A percentile compares a stretch with the other conserved stretches of the same genome.
phyloP scores from a whole-genome alignment of 2,113 vertebrate genomes.

The Melanocharis versteri region DNA sequence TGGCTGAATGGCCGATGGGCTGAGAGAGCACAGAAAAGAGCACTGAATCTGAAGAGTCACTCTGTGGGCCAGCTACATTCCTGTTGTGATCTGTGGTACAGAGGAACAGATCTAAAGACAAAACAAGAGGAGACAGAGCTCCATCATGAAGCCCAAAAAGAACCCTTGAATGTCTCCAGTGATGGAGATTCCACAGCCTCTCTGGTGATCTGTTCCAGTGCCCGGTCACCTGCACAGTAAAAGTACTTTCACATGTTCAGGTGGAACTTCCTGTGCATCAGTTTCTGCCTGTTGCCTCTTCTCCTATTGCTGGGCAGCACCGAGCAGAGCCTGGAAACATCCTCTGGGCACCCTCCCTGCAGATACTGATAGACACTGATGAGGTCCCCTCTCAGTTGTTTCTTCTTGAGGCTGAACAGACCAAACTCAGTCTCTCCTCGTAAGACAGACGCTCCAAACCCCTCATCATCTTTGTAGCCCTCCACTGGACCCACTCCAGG shows the following conservation, averaged over 20 bases:
- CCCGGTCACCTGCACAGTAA: background rate
- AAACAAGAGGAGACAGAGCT: background rate
- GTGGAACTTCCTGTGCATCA: too few species aligned
- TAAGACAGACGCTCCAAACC: background rate
- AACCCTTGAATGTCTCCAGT: background rate
- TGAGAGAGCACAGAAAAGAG: background rate
- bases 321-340: background rate
- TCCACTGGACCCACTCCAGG: background rate
- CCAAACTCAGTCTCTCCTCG: background rate
- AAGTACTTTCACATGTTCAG: background rate
- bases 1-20: background rate
- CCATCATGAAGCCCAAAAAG: background rate
- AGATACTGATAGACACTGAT: background rate
- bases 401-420: background rate
- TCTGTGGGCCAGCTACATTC: fast-evolving
- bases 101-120: background rate
- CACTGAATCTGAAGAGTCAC: background rate
- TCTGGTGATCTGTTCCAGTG: background rate
- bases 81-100: background rate
- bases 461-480: background rate
- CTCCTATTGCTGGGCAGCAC: background rate
- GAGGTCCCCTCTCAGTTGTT: background rate
- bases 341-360: background rate
- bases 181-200: background rate
- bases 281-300: background rate